These are phyloP conservation scores for Steinernema feltiae DNA, from an alignment of 1,140 invertebrate genomes.

Conservation along the genomic window DNA sequence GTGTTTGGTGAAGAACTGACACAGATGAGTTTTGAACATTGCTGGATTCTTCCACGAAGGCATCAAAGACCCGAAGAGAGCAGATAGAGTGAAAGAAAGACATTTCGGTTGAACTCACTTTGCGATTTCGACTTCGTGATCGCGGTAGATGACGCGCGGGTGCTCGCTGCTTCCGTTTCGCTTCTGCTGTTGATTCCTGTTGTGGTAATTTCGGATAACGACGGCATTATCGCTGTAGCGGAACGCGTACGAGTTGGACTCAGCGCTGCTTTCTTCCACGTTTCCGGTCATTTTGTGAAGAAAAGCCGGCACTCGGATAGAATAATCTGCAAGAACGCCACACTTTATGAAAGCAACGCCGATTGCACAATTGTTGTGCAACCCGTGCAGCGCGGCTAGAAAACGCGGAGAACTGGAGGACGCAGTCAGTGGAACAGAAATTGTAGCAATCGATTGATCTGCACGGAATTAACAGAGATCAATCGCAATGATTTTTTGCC, in stretches of 20 bases:
- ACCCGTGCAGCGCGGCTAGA: not conserved
- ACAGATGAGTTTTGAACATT: not conserved
- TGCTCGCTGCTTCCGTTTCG: not conserved
- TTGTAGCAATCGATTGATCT: no score
- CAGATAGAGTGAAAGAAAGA: not conserved
- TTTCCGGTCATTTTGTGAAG: not conserved
- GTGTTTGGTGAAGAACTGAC: constrained; percentile 8
- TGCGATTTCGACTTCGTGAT: not conserved
- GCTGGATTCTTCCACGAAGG: constrained; percentile 4
- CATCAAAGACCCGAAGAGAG: not conserved
- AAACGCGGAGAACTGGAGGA: not conserved
- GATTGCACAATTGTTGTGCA: not conserved
- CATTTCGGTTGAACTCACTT: not conserved
- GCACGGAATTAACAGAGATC: no score
- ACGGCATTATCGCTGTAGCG: constrained; percentile 1
- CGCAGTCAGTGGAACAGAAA: not conserved
- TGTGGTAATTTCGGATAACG: not conserved
- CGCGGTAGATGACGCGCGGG: constrained; percentile 6
- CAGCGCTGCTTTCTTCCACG: not conserved
- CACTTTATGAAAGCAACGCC: no score
- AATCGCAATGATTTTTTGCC: no score
- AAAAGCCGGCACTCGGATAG: not conserved
- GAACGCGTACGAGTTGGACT: constrained; percentile 2
- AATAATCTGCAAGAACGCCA: no score
- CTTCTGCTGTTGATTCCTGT: not conserved